Evolutionary conservation across 35 echinoderm and acorn worm species (phyloP).

Genomic region (Lytechinus variegatus): DNA sequence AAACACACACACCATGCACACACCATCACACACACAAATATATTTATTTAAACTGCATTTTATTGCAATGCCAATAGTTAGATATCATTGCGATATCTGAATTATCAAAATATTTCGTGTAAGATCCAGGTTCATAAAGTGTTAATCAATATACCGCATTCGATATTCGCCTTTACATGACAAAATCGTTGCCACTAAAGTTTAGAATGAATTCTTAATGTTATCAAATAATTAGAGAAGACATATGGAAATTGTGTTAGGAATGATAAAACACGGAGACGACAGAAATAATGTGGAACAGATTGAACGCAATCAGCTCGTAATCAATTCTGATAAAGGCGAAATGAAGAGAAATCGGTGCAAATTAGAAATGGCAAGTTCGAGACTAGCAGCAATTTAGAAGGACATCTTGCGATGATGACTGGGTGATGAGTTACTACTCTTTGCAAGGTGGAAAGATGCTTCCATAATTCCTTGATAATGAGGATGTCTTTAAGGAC

Average conservation of each 20-base stretch:
- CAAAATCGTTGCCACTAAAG: neutral
- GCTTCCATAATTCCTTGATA: neutral
- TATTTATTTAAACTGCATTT: too few species aligned
- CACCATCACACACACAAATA: too few species aligned
- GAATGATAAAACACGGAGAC: neutral
- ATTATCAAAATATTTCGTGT: neutral
- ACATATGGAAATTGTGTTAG: neutral
- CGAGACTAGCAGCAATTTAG: neutral
- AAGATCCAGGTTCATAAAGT: too few species aligned
- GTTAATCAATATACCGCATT: neutral
- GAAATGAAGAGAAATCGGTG: neutral
- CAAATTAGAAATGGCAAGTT: neutral
- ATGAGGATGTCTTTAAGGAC: slow-evolving; percentile 1
- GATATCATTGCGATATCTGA: neutral
- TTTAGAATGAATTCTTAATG: neutral
- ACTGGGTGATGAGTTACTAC: neutral
- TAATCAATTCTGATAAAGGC: neutral
- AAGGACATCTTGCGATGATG: neutral
- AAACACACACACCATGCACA: too few species aligned
- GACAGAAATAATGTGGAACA: neutral
- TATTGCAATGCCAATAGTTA: too few species aligned
- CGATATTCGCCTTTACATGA: neutral
- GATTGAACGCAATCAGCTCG: slow-evolving; percentile 2
- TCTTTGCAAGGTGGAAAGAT: neutral
- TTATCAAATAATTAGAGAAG: neutral